Evolutionary conservation across 2,797 vertebrate species (phyloP), one percentile per base, ranked within the genome.

Genomic region (Pangasius sanitwongsei): DNA sequence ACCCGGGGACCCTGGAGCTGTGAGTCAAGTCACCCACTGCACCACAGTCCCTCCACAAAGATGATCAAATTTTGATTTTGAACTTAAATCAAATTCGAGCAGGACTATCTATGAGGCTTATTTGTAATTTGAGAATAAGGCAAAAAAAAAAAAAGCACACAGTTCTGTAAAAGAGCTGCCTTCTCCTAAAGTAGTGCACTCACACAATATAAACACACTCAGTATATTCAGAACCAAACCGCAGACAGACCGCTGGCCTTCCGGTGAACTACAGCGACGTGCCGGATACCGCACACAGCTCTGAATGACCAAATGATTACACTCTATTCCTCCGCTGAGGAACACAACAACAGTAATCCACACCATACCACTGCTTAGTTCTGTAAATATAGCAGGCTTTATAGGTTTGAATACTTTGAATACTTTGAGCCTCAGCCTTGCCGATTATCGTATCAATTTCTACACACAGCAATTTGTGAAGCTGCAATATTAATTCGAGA

Each of bases 401-500:
- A 85, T 20, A 25, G 69, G 57, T 67, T 86, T 25, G 41, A 48
- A 48, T 48, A 48, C 48, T 48, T 48, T 61, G 53, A 84, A 65
- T 6, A 48, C 53, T 20, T 18, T 18, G 15, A 25, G 11, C 16
- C 78, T 31, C 50, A 37, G 59, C 37, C 83, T 25, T 70, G 25
- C 34, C 55, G 88, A 78, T 59, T 70, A 86, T 81, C 83, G 61
- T 48, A 80, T 81, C 34, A 59, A 31, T 86, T 57, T 80, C 50
- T 16, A 28, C 12, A 44, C 69, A 8, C 37, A 70, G 83, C 74
- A 57, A 80, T 88, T 85, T 88, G 50, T 63, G 59, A 65, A 57
- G 59, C 44, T 23, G 72, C 25, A 15, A 85, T 78, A 85, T 75
- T 77, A 88, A 88, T 53, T 77, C 50, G 55, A 53, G 31, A n/a